Conservation (phyloP, 2,888 invertebrate species). For the Melieria picta region DNA sequence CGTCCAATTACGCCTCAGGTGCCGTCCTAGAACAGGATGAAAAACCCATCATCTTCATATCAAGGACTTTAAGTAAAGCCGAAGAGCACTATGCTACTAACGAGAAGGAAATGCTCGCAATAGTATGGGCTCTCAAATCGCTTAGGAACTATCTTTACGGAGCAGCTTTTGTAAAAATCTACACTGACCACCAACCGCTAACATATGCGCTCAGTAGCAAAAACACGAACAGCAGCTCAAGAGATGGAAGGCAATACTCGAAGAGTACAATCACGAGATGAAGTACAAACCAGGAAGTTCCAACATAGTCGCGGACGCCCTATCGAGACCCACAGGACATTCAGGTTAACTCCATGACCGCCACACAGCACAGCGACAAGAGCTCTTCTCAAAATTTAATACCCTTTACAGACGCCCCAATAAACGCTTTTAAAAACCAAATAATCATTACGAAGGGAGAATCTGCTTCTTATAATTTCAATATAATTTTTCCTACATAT, state of each 20-base stretch:
- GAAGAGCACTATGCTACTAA: conserved; percentile 33
- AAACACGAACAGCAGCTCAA: conserved; percentile 34
- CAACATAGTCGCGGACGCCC: conserved; percentile 30
- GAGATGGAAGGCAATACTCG: conserved; percentile 29
- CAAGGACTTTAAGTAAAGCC: conserved; percentile 27
- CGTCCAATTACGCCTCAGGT: conserved; percentile 48
- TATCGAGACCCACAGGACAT: conserved; percentile 13
- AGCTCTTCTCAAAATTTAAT: conserved; percentile 19
- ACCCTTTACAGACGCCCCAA: conserved; percentile 13
- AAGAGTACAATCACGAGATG: conserved; percentile 32
- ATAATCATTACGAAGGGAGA: conserved; percentile 11
- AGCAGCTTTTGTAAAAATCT: conserved; percentile 20
- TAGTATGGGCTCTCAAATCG: conserved; percentile 27
- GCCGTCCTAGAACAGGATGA: conserved; percentile 49
- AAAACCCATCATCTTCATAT: conserved; percentile 35
- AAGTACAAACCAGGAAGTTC: conserved; percentile 29
- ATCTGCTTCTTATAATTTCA: conserved; percentile 12
- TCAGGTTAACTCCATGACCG: conserved; percentile 14
- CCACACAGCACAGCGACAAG: conserved; percentile 8
- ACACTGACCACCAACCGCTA: conserved; percentile 33
- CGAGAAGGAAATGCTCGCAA: conserved; percentile 35
- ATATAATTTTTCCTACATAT: conserved; percentile 33
- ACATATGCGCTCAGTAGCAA: conserved; percentile 29
- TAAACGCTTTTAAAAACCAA: conserved; percentile 27
- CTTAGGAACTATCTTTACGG: conserved; percentile 31